A percentile compares a stretch with the other conserved stretches of the same genome.
Evolutionary conservation across 1,140 invertebrate species (phyloP).

Genomic region (Ptiloglossa arizonensis): DNA sequence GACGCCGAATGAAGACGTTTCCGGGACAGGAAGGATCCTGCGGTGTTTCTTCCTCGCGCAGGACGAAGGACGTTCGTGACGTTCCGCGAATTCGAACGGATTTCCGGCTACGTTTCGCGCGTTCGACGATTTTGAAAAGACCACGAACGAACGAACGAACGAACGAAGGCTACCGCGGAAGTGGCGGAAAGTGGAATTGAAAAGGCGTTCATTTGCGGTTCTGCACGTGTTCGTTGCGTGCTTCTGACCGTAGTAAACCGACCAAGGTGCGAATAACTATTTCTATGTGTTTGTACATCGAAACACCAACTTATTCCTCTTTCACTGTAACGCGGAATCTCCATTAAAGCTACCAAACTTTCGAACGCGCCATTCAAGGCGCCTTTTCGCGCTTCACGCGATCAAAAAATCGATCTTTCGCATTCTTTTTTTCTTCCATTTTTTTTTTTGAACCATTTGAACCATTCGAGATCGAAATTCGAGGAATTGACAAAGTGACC

Average conservation of each 20-base stretch:
- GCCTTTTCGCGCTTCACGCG: too few species aligned
- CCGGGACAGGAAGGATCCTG: constrained; percentile 62
- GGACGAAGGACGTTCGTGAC: constrained; percentile 3
- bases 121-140: not conserved
- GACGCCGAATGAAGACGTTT: constrained; percentile 7
- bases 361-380: too few species aligned
- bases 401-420: too few species aligned
- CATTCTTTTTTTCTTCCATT: too few species aligned
- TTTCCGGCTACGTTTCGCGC: constrained; percentile 32
- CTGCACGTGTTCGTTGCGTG: not conserved
- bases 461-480: too few species aligned
- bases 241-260: not conserved
- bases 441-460: too few species aligned
- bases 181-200: not conserved
- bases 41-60: constrained; percentile 46
- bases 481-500: too few species aligned
- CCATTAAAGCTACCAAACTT: too few species aligned
- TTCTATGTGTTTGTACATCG: too few species aligned
- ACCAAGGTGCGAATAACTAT: not conserved
- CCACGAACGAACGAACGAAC: constrained; percentile 32
- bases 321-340: too few species aligned
- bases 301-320: too few species aligned
- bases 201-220: not conserved
- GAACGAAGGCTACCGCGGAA: not conserved
- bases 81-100: constrained; percentile 16